Percentiles rank a stretch among this genome's conserved stretches.
Evolutionary conservation across 1,140 invertebrate species (phyloP).

Genomic region (Gonatopus flavifemur): DNA sequence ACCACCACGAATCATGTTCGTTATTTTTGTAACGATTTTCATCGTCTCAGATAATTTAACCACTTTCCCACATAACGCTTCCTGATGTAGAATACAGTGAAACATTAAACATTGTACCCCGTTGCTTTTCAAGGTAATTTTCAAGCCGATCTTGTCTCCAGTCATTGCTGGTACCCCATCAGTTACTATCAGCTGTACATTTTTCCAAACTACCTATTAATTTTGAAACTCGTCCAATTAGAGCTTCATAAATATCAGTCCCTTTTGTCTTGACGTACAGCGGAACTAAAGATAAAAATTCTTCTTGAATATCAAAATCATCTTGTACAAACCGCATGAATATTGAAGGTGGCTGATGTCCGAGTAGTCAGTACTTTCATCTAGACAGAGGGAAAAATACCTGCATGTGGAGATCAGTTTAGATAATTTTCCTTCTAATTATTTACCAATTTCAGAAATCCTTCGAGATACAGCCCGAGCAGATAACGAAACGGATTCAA

Average conservation of each 20-base stretch:
- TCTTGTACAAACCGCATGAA: slow-evolving; percentile 9
- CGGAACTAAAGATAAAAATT: slow-evolving; percentile 9
- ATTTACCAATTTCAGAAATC: too few species aligned
- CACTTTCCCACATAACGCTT: slow-evolving; percentile 24
- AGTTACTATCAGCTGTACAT: slow-evolving; percentile 4
- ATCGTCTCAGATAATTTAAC: slow-evolving; percentile 21
- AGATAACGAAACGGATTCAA: too few species aligned
- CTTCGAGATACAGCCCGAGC: too few species aligned
- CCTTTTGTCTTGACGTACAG: slow-evolving; percentile 12
- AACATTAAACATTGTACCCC: slow-evolving; percentile 9
- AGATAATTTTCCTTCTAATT: too few species aligned
- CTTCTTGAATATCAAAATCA: slow-evolving; percentile 16
- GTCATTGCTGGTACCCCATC: slow-evolving; percentile 15
- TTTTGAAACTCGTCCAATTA: neutral
- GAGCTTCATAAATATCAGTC: slow-evolving; percentile 10
- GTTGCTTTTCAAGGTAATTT: slow-evolving; percentile 15
- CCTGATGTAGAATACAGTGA: slow-evolving; percentile 22
- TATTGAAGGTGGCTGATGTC: slow-evolving; percentile 11
- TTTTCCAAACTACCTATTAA: slow-evolving; percentile 6
- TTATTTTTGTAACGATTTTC: slow-evolving; percentile 20
- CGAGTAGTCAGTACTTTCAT: slow-evolving; percentile 14
- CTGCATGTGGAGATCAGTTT: too few species aligned
- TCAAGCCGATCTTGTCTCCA: slow-evolving; percentile 19
- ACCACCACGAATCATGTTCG: slow-evolving; percentile 25
- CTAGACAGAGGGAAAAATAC: too few species aligned